Conservation (phyloP, 2,797 vertebrate genomes). For the Falco biarmicus region DNA sequence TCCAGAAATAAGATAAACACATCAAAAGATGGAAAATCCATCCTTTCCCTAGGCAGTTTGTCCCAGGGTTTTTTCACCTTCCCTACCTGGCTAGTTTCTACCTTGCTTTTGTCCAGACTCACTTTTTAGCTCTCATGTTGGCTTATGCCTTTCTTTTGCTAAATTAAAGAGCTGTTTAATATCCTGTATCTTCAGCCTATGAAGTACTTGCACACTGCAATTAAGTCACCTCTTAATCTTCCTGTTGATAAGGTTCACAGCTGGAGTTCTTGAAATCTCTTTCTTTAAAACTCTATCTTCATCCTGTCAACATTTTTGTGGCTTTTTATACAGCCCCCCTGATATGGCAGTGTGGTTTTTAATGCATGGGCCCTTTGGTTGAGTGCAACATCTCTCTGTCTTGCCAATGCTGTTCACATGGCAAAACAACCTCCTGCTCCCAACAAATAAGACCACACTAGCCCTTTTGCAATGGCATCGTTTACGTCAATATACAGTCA, state of each 20-base stretch:
- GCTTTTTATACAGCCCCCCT: neutral
- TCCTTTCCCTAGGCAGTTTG: neutral
- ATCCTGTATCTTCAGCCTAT: neutral
- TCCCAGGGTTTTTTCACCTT: neutral
- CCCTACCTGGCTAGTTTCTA: neutral
- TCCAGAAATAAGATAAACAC: slow-evolving; percentile 38
- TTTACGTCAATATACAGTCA: neutral
- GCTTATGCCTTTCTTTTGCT: neutral
- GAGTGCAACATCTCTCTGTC: neutral
- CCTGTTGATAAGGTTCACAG: neutral
- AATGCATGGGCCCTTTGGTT: neutral
- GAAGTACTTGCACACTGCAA: neutral
- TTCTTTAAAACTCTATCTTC: neutral
- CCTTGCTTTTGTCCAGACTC: neutral
- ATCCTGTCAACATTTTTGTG: neutral
- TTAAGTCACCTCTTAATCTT: neutral
- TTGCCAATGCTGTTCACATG: neutral
- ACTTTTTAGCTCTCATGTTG: neutral
- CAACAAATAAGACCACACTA: neutral
- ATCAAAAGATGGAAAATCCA: slow-evolving; percentile 32
- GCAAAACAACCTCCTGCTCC: neutral
- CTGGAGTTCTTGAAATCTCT: neutral
- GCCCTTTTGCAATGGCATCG: neutral
- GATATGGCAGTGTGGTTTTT: neutral
- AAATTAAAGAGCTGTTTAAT: neutral